Percentiles rank a stretch among this genome's conserved stretches.
phyloP scores from a whole-genome alignment of 2,797 vertebrate genomes.

The Mus spretus region DNA sequence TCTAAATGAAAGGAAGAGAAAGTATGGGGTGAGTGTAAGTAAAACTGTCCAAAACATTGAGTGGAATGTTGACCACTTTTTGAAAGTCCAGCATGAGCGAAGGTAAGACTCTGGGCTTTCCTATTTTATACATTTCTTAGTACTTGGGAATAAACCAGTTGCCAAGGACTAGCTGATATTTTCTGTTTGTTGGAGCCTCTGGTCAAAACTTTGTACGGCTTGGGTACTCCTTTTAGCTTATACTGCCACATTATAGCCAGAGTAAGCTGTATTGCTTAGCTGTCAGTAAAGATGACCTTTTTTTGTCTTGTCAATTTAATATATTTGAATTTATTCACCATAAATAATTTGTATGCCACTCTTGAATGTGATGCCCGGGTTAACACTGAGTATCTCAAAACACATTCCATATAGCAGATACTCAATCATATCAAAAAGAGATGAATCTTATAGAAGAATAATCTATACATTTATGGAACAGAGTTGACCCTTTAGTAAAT shows the following conservation, averaged over 20 bases:
- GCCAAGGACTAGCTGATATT: not conserved
- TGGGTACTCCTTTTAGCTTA: not conserved
- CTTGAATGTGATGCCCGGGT: not conserved
- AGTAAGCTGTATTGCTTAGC: not conserved
- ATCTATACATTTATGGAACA: not conserved
- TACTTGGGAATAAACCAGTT: not conserved
- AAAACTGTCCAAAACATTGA: slow-evolving; percentile 91
- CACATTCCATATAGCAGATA: not conserved
- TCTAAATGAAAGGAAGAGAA: slow-evolving; percentile 88
- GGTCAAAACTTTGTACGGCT: not conserved
- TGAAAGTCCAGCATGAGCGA: not conserved
- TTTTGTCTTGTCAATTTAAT: not conserved
- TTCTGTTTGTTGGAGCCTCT: not conserved
- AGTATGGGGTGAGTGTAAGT: slow-evolving; percentile 82
- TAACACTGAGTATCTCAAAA: not conserved
- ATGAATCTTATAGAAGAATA: not conserved
- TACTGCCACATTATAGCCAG: not conserved
- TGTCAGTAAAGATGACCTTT: not conserved
- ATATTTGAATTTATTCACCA: not conserved
- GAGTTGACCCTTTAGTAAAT: not conserved
- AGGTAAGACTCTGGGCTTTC: not conserved
- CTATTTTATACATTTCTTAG: not conserved
- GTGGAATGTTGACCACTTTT: slow-evolving; percentile 92
- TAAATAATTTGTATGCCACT: not conserved
- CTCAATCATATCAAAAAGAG: not conserved